Percentiles rank a stretch among this genome's conserved stretches.
phyloP scores from a whole-genome alignment of 37 sponge, comb jelly and placozoan species.

The Crambe crambe region DNA sequence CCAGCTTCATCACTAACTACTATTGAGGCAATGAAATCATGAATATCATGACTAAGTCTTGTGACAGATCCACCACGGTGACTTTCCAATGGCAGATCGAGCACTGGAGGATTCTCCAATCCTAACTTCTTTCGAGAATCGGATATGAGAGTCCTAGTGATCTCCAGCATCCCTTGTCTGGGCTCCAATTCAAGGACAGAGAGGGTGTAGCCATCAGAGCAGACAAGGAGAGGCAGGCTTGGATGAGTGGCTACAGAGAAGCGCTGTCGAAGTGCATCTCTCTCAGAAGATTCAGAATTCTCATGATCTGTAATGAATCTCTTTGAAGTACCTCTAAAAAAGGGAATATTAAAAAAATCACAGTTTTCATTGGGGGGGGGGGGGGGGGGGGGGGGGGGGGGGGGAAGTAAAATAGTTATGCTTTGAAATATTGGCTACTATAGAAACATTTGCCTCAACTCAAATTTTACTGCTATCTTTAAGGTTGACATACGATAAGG shows the following conservation, averaged over 20 bases:
- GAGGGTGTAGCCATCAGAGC: constrained; percentile 75
- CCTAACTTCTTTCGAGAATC: neutral
- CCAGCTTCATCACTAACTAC: neutral
- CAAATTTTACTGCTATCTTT: no score
- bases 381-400: neutral
- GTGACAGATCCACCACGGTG: neutral
- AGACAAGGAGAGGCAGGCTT: constrained; percentile 44
- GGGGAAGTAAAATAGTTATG: neutral
- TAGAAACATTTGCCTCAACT: no score
- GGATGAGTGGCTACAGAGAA: constrained; percentile 78
- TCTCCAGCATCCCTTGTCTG: neutral
- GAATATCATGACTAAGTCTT: neutral
- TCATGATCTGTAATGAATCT: constrained; percentile 33
- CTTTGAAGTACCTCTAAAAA: neutral
- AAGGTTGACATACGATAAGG: no score
- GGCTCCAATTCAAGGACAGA: constrained; percentile 32
- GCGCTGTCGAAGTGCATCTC: constrained; percentile 52
- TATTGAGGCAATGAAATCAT: neutral
- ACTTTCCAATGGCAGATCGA: no score
- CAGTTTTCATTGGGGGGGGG: neutral
- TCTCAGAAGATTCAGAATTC: constrained; percentile 56
- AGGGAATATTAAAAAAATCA: no score
- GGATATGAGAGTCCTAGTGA: neutral
- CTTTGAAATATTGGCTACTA: no score
- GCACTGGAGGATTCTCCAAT: no score